Evolutionary conservation across 2,888 invertebrate species (phyloP).

Genomic region (Leptopilina drosophilae): DNA sequence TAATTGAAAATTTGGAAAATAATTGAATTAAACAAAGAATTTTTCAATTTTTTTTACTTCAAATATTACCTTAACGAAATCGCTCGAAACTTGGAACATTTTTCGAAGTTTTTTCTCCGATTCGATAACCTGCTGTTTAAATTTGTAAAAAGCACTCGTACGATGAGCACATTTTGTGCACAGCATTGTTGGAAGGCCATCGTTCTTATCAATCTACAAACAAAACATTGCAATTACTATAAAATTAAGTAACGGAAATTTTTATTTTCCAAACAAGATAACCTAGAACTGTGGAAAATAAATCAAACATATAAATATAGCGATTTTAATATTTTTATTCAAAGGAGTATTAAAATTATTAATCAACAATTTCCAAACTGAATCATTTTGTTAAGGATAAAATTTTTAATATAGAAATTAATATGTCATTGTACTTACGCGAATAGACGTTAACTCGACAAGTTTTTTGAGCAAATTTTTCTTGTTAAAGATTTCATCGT

Average conservation of each 20-base stretch:
- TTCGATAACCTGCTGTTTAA: constrained; percentile 69
- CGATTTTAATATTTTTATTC: neutral
- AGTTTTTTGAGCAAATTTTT: constrained; percentile 70
- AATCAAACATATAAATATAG: no score
- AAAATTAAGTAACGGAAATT: neutral
- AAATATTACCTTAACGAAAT: constrained; percentile 49
- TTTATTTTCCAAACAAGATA: neutral
- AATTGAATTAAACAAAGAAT: no score
- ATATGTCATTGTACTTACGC: constrained; percentile 54
- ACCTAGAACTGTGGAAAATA: neutral
- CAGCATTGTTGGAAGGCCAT: constrained; percentile 71
- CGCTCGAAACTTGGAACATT: constrained; percentile 62
- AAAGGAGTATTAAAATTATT: neutral
- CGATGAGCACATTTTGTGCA: constrained; percentile 72
- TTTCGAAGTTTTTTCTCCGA: constrained; percentile 69
- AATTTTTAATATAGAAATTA: neutral
- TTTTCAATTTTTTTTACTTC: no score
- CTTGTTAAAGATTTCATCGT: constrained; percentile 63
- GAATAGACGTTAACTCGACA: constrained; percentile 67
- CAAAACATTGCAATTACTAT: constrained; percentile 25
- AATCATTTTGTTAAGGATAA: neutral
- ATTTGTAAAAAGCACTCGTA: constrained; percentile 70
- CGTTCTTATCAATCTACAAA: constrained; percentile 69
- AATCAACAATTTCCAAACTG: no score
- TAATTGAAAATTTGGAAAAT: no score